These are phyloP conservation scores for Cavia porcellus DNA, from an alignment of 2,113 vertebrate species.

Conservation along the genomic window DNA sequence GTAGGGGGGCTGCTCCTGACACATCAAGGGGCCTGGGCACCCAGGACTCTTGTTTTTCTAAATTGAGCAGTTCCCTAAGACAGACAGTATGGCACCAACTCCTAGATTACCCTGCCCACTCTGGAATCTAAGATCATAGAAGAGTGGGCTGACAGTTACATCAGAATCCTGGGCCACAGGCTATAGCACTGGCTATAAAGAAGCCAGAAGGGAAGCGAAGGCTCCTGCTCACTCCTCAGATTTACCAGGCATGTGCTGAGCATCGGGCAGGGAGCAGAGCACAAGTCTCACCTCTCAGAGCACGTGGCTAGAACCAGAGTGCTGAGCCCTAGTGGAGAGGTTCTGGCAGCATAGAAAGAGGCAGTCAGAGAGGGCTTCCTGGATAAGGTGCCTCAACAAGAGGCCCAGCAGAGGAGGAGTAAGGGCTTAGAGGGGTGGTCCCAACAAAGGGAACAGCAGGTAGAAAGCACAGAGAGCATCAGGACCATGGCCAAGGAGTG, in stretches of 20 bases:
- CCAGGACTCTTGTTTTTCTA: not conserved
- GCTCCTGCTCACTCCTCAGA: rapidly evolving
- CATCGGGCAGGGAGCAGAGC: not conserved
- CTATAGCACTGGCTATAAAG: not conserved
- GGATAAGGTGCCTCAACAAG: not conserved
- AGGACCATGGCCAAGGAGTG: not conserved
- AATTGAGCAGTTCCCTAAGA: not conserved
- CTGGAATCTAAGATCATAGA: not conserved
- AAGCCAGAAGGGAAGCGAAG: too few species aligned
- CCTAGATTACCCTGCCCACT: not conserved
- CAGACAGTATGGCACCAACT: not conserved
- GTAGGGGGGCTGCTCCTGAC: too few species aligned
- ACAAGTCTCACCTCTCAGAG: not conserved
- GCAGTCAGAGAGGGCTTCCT: constrained; percentile 49
- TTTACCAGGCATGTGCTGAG: not conserved
- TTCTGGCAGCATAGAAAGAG: not conserved
- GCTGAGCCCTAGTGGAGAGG: not conserved
- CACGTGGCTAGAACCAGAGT: not conserved
- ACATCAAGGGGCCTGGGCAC: not conserved
- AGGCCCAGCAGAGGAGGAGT: not conserved
- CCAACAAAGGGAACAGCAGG: not conserved
- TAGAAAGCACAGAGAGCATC: not conserved
- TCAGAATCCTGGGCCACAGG: not conserved
- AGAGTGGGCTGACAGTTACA: rapidly evolving
- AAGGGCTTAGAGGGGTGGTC: not conserved